Percentiles rank a stretch among this genome's conserved stretches.
Conservation (phyloP, 2,888 invertebrate species). For the Eupithecia centaureata region DNA sequence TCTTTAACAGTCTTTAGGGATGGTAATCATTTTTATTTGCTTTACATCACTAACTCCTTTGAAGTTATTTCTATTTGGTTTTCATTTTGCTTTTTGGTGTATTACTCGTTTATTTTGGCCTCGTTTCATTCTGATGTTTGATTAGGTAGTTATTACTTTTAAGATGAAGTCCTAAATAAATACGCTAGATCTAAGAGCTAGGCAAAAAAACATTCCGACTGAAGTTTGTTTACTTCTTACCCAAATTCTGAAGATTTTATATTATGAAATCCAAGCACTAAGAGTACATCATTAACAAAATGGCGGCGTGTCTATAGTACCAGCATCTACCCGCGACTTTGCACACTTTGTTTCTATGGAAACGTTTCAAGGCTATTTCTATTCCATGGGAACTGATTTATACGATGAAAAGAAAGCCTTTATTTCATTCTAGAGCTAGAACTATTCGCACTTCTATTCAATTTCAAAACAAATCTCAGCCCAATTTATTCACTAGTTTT, state of each 20-base stretch:
- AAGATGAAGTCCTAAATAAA: constrained; percentile 13
- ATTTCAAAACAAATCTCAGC: no score
- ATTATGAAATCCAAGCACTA: no score
- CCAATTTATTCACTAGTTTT: no score
- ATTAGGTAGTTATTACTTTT: background rate
- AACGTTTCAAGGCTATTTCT: no score
- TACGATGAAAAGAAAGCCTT: no score
- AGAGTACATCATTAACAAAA: no score
- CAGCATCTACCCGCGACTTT: no score
- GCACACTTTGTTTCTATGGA: no score
- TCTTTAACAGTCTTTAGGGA: constrained; percentile 34
- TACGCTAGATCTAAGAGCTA: constrained; percentile 10
- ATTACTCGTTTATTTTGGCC: background rate
- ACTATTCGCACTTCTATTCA: no score
- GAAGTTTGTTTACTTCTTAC: background rate
- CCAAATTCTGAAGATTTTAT: background rate
- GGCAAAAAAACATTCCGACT: background rate
- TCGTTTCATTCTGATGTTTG: constrained; percentile 1
- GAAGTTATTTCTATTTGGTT: constrained; percentile 10
- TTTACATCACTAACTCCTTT: constrained; percentile 38
- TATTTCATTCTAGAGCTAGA: no score
- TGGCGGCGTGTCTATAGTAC: no score
- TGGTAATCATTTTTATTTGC: constrained; percentile 39
- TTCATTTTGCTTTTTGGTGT: constrained; percentile 8
- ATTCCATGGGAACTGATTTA: no score